Base-by-base conservation (phyloP, 2,888 invertebrate genomes). In the Tiphia femorata region DNA sequence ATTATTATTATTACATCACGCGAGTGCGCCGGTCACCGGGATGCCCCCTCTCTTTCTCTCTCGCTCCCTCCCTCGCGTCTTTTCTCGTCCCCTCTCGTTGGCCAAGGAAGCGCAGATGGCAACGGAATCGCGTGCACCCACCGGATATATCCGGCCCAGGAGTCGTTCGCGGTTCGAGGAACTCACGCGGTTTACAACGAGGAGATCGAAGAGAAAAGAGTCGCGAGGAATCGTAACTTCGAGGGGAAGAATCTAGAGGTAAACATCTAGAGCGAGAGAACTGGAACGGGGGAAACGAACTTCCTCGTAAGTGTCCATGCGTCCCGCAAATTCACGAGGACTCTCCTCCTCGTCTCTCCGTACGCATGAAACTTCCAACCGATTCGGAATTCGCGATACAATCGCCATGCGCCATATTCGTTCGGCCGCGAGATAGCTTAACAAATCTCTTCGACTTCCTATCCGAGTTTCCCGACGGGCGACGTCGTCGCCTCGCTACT, bases 1-100 rank as follows among this genome's bases (percentile, higher is more conserved):
- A 59, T 69, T 66, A 69, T 69, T n/a, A n/a, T n/a, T 65, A 66
- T 74, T 71, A 66, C 55, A 59, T 67, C 64, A 69, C 67, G 67
- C 72, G 60, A 71, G 56, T 56, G 37, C 41, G 48, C 40, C 44
- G 48, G 49, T 58, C 30, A 5, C 25, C 25, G n/a, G n/a, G n/a
- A n/a, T n/a, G 5, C 25, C 8, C 25, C 8, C 25, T 25, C 25
- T 25, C 25, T 25, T 8, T 25, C 25, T 25, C 25, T 25, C 25
- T 25, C 25, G 8, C 25, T 25, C 25, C 8, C 25, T 25, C 25
- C 25, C 8, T 25, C 25, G 5, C 25, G 5, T 25, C 8, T 8
- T 25, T 25, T 25, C 25, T 25, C 42, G 23, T 14, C 20, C 57
- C 61, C 62, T 25, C 42, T 17, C 47, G 56, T 59, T 46, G 61